These are phyloP conservation scores for Harpalus rufipes DNA, from an alignment of 2,888 invertebrate species.

Conservation along the genomic window DNA sequence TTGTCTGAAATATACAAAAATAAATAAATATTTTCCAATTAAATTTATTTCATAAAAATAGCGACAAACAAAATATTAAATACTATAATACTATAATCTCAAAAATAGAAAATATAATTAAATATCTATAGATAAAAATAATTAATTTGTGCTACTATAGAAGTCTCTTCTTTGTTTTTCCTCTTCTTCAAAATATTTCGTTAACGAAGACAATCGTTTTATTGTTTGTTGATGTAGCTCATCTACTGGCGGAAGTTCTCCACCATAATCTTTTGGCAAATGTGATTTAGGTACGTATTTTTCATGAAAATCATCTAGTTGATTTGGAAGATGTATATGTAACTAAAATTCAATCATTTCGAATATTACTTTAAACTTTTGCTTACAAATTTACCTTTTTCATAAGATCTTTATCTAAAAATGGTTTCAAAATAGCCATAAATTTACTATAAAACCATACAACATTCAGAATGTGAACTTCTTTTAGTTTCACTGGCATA, in stretches of 20 bases:
- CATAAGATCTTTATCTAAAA: constrained; percentile 77
- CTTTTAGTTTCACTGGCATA: constrained; percentile 82
- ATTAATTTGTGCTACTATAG: constrained; percentile 55
- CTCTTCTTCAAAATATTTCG: constrained; percentile 72
- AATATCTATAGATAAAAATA: constrained; percentile 1
- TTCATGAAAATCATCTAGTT: constrained; percentile 80
- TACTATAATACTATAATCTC: neutral
- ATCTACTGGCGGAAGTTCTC: constrained; percentile 77
- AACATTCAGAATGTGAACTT: constrained; percentile 83
- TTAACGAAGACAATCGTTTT: constrained; percentile 72
- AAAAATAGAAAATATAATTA: neutral
- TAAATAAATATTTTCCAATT: neutral
- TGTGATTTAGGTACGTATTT: constrained; percentile 80
- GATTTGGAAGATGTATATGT: constrained; percentile 80
- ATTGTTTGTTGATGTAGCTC: constrained; percentile 71
- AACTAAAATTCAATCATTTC: constrained; percentile 76
- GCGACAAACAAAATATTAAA: neutral
- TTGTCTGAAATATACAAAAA: neutral
- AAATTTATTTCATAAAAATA: neutral
- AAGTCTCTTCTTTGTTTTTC: constrained; percentile 70
- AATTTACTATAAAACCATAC: constrained; percentile 78
- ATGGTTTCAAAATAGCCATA: constrained; percentile 77
- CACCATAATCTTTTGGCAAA: constrained; percentile 82
- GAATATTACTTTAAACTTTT: neutral
- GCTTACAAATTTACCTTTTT: constrained; percentile 73